phyloP scores from a whole-genome alignment of 2,888 invertebrate genomes.

The Elegia similella region DNA sequence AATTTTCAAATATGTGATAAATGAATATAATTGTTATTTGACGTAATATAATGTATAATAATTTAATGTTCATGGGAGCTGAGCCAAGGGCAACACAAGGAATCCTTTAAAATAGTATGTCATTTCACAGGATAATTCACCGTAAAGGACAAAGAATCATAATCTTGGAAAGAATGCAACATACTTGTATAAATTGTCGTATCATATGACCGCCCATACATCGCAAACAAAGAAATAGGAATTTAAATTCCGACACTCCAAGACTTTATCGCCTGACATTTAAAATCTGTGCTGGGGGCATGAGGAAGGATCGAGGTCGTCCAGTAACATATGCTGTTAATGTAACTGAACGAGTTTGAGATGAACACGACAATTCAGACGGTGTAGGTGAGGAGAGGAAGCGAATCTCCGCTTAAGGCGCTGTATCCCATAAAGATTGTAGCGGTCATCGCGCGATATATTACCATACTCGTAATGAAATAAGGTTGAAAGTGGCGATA shows the following conservation, averaged over 20 bases:
- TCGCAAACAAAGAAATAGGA: background rate
- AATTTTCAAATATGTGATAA: too few relatives aligned
- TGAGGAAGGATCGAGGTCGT: slow-evolving; percentile 50
- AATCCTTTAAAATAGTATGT: too few relatives aligned
- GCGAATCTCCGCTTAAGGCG: background rate
- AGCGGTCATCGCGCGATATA: too few relatives aligned
- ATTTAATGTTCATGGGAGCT: too few relatives aligned
- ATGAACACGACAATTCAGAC: background rate
- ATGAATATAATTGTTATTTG: too few relatives aligned
- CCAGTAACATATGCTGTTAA: slow-evolving; percentile 35
- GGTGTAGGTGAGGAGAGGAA: background rate
- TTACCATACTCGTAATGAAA: too few relatives aligned
- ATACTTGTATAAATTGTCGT: slow-evolving; percentile 1
- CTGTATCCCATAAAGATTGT: too few relatives aligned
- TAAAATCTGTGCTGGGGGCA: slow-evolving; percentile 38
- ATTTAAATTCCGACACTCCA: slow-evolving; percentile 9
- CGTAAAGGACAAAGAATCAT: background rate
- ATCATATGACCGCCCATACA: background rate
- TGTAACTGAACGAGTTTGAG: slow-evolving; percentile 13
- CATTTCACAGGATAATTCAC: background rate
- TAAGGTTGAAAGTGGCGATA: too few relatives aligned
- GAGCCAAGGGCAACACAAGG: too few relatives aligned
- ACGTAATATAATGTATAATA: too few relatives aligned
- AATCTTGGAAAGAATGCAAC: background rate
- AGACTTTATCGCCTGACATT: slow-evolving; percentile 39